These are phyloP conservation scores for Nylanderia fulva DNA, from an alignment of 1,140 invertebrate species.

Conservation along the genomic window DNA sequence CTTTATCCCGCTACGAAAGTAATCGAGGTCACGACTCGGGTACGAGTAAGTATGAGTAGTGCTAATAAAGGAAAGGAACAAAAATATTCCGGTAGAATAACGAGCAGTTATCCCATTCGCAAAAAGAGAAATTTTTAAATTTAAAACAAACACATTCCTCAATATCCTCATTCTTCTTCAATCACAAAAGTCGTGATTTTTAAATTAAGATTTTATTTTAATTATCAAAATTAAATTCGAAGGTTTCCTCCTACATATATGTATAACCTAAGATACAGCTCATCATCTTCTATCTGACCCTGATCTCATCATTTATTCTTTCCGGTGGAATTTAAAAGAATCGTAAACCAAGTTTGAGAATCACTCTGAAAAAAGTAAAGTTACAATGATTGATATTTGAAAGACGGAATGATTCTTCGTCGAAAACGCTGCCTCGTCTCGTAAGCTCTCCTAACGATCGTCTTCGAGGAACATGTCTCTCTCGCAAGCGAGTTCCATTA, in stretches of 20 bases:
- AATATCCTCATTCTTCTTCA: background rate
- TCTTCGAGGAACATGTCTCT: slow-evolving; percentile 52
- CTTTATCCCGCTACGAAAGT: slow-evolving; percentile 21
- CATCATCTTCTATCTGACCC: background rate
- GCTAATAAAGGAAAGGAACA: background rate
- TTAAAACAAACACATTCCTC: slow-evolving; percentile 12
- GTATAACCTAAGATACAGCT: background rate
- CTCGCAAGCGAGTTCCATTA: slow-evolving; percentile 64
- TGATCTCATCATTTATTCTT: too few species aligned
- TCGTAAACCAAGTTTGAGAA: background rate
- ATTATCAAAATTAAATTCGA: background rate
- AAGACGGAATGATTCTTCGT: slow-evolving; percentile 15
- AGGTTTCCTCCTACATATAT: background rate
- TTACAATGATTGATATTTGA: slow-evolving; percentile 18
- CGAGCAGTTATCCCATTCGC: slow-evolving; percentile 10
- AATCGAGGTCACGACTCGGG: slow-evolving; percentile 41
- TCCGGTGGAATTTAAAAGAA: background rate
- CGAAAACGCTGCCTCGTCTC: slow-evolving; percentile 27
- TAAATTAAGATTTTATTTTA: slow-evolving; percentile 4
- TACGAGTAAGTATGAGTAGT: background rate
- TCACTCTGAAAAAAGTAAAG: background rate
- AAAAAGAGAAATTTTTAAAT: slow-evolving; percentile 5
- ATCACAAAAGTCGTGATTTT: background rate
- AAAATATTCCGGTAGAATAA: slow-evolving; percentile 9
- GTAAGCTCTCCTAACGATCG: slow-evolving; percentile 61